Percentiles rank a stretch among this genome's conserved stretches.
These are phyloP conservation scores for Leptonema lineaticorne DNA, from an alignment of 1,140 invertebrate genomes.

Conservation along the genomic window DNA sequence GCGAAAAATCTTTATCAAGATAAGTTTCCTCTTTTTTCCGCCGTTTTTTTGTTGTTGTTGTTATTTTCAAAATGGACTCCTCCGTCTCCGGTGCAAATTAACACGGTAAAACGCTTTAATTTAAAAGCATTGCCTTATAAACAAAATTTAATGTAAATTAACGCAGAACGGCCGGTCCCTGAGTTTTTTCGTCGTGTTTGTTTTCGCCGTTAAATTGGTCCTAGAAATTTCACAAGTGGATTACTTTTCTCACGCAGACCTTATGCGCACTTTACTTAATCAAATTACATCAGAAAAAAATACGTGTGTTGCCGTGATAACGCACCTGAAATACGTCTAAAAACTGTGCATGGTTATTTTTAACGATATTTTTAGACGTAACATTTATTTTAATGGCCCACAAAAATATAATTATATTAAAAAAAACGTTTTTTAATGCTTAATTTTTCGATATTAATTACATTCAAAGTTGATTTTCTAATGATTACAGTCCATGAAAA, in stretches of 20 bases:
- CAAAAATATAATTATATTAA: no score
- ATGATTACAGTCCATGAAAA: no score
- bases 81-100: not conserved
- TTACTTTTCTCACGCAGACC: not conserved
- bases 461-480: no score
- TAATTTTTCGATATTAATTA: no score
- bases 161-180: not conserved
- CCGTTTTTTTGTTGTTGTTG: no score
- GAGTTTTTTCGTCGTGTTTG: conserved; percentile 2
- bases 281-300: not conserved
- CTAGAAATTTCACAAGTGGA: not conserved
- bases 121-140: conserved; percentile 19
- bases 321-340: no score
- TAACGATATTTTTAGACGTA: no score
- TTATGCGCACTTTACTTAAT: not conserved
- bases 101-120: conserved; percentile 12
- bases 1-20: not conserved
- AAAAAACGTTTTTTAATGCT: no score
- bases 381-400: no score
- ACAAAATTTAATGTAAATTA: conserved; percentile 29
- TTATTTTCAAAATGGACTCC: not conserved
- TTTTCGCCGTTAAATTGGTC: not conserved
- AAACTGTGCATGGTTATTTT: no score
- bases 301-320: no score
- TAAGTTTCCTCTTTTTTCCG: no score